A percentile compares a stretch with the other conserved stretches of the same genome.
Evolutionary conservation across 2,888 invertebrate species (phyloP).

Genomic region (Drosophila koepferae): DNA sequence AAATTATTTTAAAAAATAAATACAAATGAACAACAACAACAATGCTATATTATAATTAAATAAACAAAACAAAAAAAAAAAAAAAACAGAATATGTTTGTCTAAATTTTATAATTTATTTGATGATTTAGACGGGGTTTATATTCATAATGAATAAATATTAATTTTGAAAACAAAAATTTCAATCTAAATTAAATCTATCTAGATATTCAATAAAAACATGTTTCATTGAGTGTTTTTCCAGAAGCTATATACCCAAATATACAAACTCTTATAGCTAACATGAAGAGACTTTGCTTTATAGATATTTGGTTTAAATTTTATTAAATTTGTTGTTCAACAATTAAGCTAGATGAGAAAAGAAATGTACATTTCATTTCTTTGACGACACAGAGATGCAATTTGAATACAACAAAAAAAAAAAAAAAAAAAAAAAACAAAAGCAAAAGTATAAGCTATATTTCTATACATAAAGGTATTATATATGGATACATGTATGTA

Average conservation of each 20-base stretch:
- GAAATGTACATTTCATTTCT: not conserved
- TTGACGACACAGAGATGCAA: not conserved
- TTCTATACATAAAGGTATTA: conserved; percentile 4
- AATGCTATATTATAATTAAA: conserved; percentile 66
- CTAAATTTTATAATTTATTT: not conserved
- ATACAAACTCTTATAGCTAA: not conserved
- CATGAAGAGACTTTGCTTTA: not conserved
- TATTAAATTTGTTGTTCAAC: conserved; percentile 38
- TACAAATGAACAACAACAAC: conserved; percentile 36
- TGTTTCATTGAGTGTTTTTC: too few species aligned
- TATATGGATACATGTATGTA: conserved; percentile 5
- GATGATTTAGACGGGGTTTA: not conserved
- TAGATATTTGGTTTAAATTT: conserved; percentile 40
- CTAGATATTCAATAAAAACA: too few species aligned
- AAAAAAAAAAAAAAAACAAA: not conserved
- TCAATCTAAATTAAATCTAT: too few species aligned
- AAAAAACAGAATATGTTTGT: not conserved
- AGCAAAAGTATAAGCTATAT: not conserved
- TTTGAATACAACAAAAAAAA: not conserved
- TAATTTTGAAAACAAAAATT: too few species aligned
- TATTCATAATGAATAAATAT: too few species aligned
- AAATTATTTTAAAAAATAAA: conserved; percentile 64
- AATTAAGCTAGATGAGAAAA: conserved; percentile 26
- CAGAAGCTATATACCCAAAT: too few species aligned
- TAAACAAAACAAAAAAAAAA: conserved; percentile 49